Evolutionary conservation across 2,113 vertebrate genomes (phyloP).

Genomic region (Gulo gulo): DNA sequence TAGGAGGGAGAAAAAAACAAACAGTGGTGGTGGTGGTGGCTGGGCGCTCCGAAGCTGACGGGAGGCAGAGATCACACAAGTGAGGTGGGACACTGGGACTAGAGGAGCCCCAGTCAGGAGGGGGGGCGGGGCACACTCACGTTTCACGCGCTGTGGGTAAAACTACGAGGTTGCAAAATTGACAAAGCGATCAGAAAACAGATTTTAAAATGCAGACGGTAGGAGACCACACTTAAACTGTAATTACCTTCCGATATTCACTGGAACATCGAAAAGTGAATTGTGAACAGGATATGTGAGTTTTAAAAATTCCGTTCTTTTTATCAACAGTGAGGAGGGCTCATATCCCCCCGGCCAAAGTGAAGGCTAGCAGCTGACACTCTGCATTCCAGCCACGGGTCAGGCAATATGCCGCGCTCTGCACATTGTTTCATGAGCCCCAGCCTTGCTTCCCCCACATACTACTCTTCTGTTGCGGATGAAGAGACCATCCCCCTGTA

Average conservation of each 20-base stretch:
- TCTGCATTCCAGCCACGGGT: rapidly evolving
- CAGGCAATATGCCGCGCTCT: rapidly evolving
- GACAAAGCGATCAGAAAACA: conserved; percentile 35
- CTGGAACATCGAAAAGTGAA: not conserved
- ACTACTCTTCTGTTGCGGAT: not conserved
- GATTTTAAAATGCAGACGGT: conserved; percentile 46
- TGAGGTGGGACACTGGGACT: conserved; percentile 67
- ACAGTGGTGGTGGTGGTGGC: not conserved
- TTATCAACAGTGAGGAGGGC: not conserved
- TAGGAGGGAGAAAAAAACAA: conserved; percentile 79
- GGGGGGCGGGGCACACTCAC: conserved; percentile 37
- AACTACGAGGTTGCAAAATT: conserved; percentile 48
- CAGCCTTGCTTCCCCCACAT: not conserved
- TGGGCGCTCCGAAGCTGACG: not conserved
- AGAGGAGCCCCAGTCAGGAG: conserved; percentile 1
- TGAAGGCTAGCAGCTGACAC: rapidly evolving
- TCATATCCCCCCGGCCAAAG: not conserved
- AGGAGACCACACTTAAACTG: conserved; percentile 49
- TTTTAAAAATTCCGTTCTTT: not conserved
- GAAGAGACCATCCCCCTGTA: not conserved
- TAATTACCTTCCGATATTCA: not conserved
- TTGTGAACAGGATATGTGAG: not conserved
- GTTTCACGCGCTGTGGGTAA: rapidly evolving
- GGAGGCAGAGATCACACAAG: conserved; percentile 77
- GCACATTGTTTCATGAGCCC: not conserved